Base-by-base conservation (phyloP, 2,113 vertebrate species). In the Copsychus sechellarum region DNA sequence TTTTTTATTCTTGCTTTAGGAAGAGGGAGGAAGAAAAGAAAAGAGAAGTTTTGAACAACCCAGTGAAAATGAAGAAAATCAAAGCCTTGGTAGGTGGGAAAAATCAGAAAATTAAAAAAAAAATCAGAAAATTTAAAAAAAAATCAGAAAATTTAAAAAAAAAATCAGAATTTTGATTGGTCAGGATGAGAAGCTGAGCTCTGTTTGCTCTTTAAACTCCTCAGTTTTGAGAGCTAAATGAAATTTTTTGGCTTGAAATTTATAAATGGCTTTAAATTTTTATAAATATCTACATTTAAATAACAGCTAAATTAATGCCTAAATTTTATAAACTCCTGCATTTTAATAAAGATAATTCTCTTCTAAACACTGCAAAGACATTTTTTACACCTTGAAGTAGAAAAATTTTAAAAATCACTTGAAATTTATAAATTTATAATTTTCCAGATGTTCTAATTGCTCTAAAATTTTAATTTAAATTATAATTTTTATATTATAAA, bases 51-150 rank as follows among this genome's bases (percentile, higher is more conserved):
- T 83, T 99, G 73, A 99, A 98, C 33, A 99, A 99, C 78, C 99
- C 99, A 6, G 99, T 99, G 53, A 99, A 99, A 97, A 99, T 99
- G 99, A 99, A 98, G 98, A 99, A 99, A 95, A 99, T 99, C 92
- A 99, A 99, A 97, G 98, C 98, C 85, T 92, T 99, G 98, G 99
- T 99, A 96, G 95, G 20, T 51, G 50, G 48, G 13, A 50, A 50
- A 50, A 50, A 26, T 50, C 14, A 50, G 48, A 15, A n/a, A 43
- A 43, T 43, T 43, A 9, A 43, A 25, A 24, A 25, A 48, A 47
- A 13, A 40, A 40, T n/a, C n/a, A n/a, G n/a, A n/a, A n/a, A n/a
- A n/a, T n/a, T n/a, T n/a, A n/a, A n/a, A n/a, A n/a, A n/a, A n/a
- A 48, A 48, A 25, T 47, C 45, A 47, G 47, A 47, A 33, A 40